These are phyloP conservation scores for Lepidotrigona ventralis DNA, from an alignment of 1,140 invertebrate species.

Conservation along the genomic window DNA sequence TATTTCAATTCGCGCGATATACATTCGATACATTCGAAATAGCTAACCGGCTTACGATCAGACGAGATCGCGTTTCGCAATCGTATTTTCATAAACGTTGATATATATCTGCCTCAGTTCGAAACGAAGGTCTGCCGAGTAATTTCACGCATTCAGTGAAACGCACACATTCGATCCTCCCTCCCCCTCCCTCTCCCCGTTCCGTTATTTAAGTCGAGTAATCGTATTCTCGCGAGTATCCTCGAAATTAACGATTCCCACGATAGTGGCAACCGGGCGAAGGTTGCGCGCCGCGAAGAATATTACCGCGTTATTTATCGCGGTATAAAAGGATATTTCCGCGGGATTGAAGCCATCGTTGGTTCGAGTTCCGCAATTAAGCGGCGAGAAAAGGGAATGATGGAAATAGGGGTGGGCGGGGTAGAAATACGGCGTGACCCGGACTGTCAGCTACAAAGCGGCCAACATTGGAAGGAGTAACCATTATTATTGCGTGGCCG, in stretches of 20 bases:
- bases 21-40: background rate
- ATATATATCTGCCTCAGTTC: background rate
- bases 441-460: constrained; percentile 40
- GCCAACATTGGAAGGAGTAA: constrained; percentile 28
- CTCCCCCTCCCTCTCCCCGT: no score
- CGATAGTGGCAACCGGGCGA: background rate
- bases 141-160: no score
- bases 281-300: background rate
- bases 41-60: background rate
- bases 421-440: constrained; percentile 40
- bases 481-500: constrained; percentile 27
- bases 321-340: background rate
- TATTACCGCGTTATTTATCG: background rate
- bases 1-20: background rate
- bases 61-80: background rate
- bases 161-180: no score
- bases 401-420: constrained; percentile 18
- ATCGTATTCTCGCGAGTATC: background rate
- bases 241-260: background rate
- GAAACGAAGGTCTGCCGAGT: background rate
- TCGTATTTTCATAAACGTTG: background rate
- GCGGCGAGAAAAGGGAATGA: constrained; percentile 27
- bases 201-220: background rate
- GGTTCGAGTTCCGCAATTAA: constrained; percentile 17
- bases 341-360: background rate